A percentile compares a stretch with the other conserved stretches of the same genome.
Evolutionary conservation across 2,888 invertebrate genomes (phyloP).

Genomic region (Sericinus montela): DNA sequence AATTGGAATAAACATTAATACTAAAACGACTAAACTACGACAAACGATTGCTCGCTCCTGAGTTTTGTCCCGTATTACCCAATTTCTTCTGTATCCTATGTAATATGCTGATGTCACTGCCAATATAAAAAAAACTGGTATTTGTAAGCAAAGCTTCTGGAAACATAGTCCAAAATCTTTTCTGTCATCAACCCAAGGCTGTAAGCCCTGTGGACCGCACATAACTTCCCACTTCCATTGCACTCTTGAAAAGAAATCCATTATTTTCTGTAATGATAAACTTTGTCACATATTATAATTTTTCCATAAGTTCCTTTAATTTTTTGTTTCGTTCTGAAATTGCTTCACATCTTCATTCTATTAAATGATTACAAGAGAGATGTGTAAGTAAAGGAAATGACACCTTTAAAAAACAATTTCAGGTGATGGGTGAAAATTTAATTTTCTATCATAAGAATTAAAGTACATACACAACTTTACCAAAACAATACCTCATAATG

Average conservation of each 20-base stretch:
- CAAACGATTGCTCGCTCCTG: slow-evolving; percentile 82
- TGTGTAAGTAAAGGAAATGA: too few species aligned
- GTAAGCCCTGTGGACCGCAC: slow-evolving; percentile 86
- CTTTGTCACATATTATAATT: too few species aligned
- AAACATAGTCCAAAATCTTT: slow-evolving; percentile 92
- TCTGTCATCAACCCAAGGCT: slow-evolving; percentile 83
- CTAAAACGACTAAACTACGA: slow-evolving; percentile 81
- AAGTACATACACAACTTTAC: too few species aligned
- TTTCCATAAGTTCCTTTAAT: too few species aligned
- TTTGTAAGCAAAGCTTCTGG: slow-evolving; percentile 88
- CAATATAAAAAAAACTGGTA: slow-evolving; percentile 86
- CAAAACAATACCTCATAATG: too few species aligned
- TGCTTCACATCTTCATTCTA: too few species aligned
- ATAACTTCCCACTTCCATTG: slow-evolving; percentile 87
- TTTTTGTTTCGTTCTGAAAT: too few species aligned
- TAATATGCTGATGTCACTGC: slow-evolving; percentile 90
- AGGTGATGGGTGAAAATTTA: too few species aligned
- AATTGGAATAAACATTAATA: slow-evolving; percentile 83
- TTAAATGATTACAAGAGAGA: too few species aligned
- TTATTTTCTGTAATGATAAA: not conserved
- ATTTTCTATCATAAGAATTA: too few species aligned
- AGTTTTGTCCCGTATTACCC: slow-evolving; percentile 80
- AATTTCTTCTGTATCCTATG: slow-evolving; percentile 83
- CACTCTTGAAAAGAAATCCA: slow-evolving; percentile 12
- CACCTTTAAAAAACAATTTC: too few species aligned